Evolutionary conservation across 2,888 invertebrate species (phyloP).

Genomic region (Orthosia cruda): DNA sequence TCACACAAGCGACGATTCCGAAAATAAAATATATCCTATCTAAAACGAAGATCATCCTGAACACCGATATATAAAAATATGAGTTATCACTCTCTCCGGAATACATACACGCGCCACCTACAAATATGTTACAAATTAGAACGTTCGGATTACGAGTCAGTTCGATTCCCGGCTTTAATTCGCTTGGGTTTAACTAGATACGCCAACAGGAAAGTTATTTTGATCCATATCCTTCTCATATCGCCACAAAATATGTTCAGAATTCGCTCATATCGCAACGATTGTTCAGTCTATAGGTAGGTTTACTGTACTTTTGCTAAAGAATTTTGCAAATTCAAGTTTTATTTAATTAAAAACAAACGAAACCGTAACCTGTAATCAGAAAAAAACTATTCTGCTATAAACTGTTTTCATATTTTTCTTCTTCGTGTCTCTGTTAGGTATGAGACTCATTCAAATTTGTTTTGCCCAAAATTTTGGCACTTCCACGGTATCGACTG

Average conservation of each 20-base stretch:
- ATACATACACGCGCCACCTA: slow-evolving; percentile 11
- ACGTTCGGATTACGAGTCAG: slow-evolving; percentile 21
- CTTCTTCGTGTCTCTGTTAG: too few relatives aligned
- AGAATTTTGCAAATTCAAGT: too few relatives aligned
- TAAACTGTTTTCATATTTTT: too few relatives aligned
- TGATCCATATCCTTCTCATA: background rate
- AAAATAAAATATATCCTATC: background rate
- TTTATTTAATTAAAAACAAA: too few relatives aligned
- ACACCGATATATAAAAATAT: slow-evolving; percentile 36
- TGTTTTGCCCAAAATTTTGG: too few relatives aligned
- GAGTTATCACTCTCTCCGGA: slow-evolving; percentile 34
- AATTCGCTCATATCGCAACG: too few relatives aligned
- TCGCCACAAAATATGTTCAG: background rate
- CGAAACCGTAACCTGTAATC: too few relatives aligned
- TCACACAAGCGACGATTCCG: background rate
- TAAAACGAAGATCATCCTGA: slow-evolving; percentile 16
- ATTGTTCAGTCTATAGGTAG: too few relatives aligned
- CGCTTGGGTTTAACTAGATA: background rate
- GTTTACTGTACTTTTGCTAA: too few relatives aligned
- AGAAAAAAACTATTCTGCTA: too few relatives aligned
- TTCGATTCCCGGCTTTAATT: slow-evolving; percentile 19
- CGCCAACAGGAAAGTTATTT: background rate
- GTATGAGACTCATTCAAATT: too few relatives aligned
- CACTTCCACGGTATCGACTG: too few relatives aligned
- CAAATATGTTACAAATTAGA: slow-evolving; percentile 41